A percentile compares a stretch with the other conserved stretches of the same genome.
These are phyloP conservation scores for Eulemur macaco DNA, from an alignment of 2,113 vertebrate genomes.

Conservation along the genomic window DNA sequence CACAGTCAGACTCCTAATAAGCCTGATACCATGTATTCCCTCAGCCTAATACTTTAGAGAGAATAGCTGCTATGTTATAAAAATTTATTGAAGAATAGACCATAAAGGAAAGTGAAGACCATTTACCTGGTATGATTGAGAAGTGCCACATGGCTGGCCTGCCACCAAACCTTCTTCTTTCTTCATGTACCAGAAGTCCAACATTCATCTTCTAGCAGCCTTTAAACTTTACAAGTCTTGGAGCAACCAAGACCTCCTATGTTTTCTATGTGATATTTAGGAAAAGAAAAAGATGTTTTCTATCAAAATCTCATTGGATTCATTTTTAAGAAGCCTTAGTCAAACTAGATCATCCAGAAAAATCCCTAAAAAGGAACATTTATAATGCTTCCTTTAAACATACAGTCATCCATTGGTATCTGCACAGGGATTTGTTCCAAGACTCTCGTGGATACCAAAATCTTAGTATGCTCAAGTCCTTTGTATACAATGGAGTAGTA, in stretches of 20 bases:
- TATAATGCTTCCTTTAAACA: background rate
- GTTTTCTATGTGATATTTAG: background rate
- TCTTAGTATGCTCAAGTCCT: background rate
- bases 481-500: background rate
- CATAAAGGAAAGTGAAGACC: background rate
- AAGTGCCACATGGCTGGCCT: background rate
- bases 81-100: background rate
- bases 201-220: background rate
- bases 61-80: background rate
- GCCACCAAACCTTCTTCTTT: background rate
- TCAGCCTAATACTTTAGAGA: background rate
- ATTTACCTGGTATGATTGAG: background rate
- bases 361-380: background rate
- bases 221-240: background rate
- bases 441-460: background rate
- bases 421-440: background rate
- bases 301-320: background rate
- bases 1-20: background rate
- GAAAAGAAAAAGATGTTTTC: background rate
- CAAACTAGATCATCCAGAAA: background rate
- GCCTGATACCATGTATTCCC: background rate
- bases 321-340: background rate
- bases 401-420: background rate
- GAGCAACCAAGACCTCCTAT: background rate
- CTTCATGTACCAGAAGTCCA: background rate